phyloP scores from a whole-genome alignment of 2,797 vertebrate species.

The Schizopygopsis pylzovi region DNA sequence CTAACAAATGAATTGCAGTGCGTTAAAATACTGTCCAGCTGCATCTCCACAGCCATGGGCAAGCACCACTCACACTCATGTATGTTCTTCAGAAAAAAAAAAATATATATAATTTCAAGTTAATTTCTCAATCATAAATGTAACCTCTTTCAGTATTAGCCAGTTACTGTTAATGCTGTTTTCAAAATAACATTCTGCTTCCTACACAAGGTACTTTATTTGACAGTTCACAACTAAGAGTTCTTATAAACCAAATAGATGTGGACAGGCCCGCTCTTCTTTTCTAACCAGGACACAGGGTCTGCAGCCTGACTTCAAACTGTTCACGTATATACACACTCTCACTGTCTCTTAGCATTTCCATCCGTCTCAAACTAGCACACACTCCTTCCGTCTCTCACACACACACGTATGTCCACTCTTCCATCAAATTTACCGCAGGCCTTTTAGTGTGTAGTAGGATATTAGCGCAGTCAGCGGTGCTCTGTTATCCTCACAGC shows the following conservation, averaged over 20 bases:
- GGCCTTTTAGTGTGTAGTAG: slow-evolving; percentile 47
- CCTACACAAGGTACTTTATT: background rate
- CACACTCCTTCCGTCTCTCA: background rate
- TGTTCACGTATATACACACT: slow-evolving; percentile 2
- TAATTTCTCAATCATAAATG: background rate
- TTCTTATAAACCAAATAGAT: slow-evolving; percentile 2
- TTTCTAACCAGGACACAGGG: background rate
- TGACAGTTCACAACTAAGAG: slow-evolving; percentile 1
- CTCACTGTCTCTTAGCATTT: background rate
- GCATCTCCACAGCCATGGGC: background rate
- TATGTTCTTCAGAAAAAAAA: background rate
- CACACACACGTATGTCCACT: slow-evolving; percentile 20
- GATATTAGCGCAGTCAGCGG: slow-evolving; percentile 45
- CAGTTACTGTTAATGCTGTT: background rate
- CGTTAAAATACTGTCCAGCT: background rate
- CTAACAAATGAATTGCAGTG: background rate
- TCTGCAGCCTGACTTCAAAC: slow-evolving; percentile 11
- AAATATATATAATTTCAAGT: background rate
- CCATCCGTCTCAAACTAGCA: slow-evolving; percentile 12
- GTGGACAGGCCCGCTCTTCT: background rate
- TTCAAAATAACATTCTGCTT: slow-evolving; percentile 1
- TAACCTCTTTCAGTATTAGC: background rate
- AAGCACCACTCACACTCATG: background rate
- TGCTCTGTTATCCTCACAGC: slow-evolving; percentile 47
- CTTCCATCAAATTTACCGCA: slow-evolving; percentile 35